phyloP scores from a whole-genome alignment of 2,888 invertebrate species.

The Vanessa cardui region DNA sequence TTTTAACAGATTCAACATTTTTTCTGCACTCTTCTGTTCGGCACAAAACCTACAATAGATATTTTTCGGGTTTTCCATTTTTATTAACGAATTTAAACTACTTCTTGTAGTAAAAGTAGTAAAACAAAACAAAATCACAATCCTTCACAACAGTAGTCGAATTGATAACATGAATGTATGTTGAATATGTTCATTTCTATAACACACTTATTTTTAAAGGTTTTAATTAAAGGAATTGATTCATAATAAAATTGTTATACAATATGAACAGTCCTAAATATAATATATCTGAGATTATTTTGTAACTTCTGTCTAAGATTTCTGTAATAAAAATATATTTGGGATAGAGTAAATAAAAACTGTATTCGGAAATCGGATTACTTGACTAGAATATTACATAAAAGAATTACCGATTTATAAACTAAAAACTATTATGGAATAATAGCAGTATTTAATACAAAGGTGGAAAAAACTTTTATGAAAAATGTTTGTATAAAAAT shows the following conservation, averaged over 20 bases:
- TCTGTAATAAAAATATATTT: neutral
- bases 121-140: neutral
- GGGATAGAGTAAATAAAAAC: neutral
- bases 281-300: neutral
- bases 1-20: conserved; percentile 53
- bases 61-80: conserved; percentile 54
- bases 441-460: too few species aligned
- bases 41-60: conserved; percentile 69
- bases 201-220: neutral
- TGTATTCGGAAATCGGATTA: neutral
- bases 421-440: too few species aligned
- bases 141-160: conserved; percentile 19
- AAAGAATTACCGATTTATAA: too few species aligned
- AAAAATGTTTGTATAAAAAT: too few species aligned
- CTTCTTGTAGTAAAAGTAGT: neutral
- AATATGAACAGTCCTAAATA: neutral
- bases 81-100: neutral
- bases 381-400: neutral
- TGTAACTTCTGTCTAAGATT: neutral
- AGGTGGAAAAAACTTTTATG: too few species aligned
- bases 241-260: neutral
- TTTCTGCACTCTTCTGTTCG: conserved; percentile 57
- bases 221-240: neutral
- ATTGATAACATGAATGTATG: neutral
- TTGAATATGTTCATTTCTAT: neutral